phyloP scores from a whole-genome alignment of 2,113 vertebrate genomes.

The Oophaga pumilio region DNA sequence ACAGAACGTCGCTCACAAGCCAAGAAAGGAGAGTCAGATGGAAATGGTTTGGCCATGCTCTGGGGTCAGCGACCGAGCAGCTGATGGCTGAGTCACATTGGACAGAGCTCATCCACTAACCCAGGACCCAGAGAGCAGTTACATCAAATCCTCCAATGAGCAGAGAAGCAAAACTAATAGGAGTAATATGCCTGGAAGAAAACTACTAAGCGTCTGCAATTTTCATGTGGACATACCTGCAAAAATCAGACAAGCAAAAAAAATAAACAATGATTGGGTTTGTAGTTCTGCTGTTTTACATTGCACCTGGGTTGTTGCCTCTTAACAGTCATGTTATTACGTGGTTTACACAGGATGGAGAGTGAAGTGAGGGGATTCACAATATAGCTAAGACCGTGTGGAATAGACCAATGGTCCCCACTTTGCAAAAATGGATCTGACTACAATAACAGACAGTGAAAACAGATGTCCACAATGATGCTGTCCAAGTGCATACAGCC shows the following conservation, averaged over 20 bases:
- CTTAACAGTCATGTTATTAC: background rate
- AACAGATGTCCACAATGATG: background rate
- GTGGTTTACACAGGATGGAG: no score
- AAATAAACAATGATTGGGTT: background rate
- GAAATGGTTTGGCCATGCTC: conserved; percentile 45
- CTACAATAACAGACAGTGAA: background rate
- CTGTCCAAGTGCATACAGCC: background rate
- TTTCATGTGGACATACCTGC: background rate
- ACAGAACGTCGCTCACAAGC: conserved; percentile 22
- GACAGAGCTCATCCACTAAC: conserved; percentile 35
- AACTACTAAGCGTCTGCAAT: background rate
- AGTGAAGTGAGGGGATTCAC: background rate
- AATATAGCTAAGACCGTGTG: background rate
- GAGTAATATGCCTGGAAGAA: background rate
- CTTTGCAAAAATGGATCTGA: background rate
- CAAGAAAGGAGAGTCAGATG: conserved; percentile 45
- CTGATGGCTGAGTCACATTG: conserved; percentile 54
- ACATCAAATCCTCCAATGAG: background rate
- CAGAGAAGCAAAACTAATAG: background rate
- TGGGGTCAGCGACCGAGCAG: conserved; percentile 51
- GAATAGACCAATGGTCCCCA: background rate
- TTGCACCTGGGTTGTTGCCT: background rate
- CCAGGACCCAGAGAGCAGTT: conserved; percentile 6
- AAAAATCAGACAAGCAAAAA: background rate
- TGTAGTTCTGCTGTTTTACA: background rate